phyloP scores from a whole-genome alignment of 2,113 vertebrate species.

The Protomyctophum bolini region DNA sequence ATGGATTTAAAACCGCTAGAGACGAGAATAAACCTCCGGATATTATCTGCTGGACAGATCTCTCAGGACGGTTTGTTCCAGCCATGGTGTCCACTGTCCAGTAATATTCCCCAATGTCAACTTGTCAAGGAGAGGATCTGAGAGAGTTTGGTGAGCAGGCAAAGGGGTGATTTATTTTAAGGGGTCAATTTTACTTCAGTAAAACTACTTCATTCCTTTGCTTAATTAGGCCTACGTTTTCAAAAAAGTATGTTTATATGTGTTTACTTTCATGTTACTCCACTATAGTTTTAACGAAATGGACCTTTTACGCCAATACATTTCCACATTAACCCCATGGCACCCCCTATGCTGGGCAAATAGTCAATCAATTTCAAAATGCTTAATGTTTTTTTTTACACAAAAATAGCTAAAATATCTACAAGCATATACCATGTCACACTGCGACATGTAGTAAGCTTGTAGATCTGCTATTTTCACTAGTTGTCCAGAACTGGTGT shows the following conservation, averaged over 20 bases:
- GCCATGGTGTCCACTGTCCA: neutral
- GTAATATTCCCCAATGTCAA: too few species aligned
- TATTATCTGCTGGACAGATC: constrained; percentile 20
- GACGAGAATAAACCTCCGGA: neutral
- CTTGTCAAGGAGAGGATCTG: neutral
- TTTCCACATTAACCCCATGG: neutral
- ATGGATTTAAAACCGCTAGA: constrained; percentile 21
- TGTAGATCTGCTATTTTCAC: too few species aligned
- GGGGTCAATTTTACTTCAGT: neutral
- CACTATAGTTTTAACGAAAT: neutral
- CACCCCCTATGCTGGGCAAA: too few species aligned
- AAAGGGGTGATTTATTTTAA: neutral
- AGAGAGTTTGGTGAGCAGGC: neutral
- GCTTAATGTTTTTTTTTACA: too few species aligned
- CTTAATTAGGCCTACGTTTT: too few species aligned
- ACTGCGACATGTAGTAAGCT: too few species aligned
- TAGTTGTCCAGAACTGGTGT: too few species aligned
- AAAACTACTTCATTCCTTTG: too few species aligned
- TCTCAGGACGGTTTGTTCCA: constrained; percentile 1
- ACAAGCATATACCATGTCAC: too few species aligned
- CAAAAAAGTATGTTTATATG: neutral
- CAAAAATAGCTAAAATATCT: too few species aligned
- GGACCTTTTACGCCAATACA: neutral
- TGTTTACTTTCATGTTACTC: neutral
- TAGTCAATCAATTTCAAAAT: too few species aligned